Conservation (phyloP, 2,888 invertebrate genomes). For the Junonia oenone region DNA sequence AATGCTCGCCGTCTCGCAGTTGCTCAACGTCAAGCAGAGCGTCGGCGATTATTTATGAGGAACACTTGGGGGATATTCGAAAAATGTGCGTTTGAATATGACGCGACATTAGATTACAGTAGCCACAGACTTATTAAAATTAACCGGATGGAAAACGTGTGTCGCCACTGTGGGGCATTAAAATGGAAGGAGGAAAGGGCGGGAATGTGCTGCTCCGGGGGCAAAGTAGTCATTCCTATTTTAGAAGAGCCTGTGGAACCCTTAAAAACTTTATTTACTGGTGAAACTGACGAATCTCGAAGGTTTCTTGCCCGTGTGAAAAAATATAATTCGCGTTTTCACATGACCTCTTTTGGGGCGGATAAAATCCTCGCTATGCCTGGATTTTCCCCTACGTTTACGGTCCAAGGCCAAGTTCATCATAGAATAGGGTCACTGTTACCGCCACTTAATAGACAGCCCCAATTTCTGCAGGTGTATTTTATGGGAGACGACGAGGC, state of each 20-base stretch:
- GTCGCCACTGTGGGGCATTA: no score
- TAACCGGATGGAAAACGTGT: no score
- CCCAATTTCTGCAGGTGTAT: slow-evolving; percentile 26
- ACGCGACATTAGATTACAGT: neutral
- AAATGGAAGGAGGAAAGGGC: no score
- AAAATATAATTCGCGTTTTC: slow-evolving; percentile 26
- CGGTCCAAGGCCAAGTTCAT: slow-evolving; percentile 31
- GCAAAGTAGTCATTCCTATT: slow-evolving; percentile 25
- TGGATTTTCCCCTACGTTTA: slow-evolving; percentile 25
- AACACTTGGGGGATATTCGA: no score
- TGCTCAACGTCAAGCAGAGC: no score
- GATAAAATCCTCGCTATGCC: slow-evolving; percentile 27
- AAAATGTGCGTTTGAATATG: no score
- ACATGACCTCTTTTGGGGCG: slow-evolving; percentile 31
- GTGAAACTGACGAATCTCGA: slow-evolving; percentile 27
- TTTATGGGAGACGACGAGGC: slow-evolving; percentile 29
- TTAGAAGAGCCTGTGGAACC: slow-evolving; percentile 30
- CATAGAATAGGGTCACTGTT: slow-evolving; percentile 32
- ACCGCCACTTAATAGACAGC: slow-evolving; percentile 28
- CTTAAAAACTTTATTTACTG: slow-evolving; percentile 28
- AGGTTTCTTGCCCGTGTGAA: slow-evolving; percentile 16
- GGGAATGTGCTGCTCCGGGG: slow-evolving; percentile 22
- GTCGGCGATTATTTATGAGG: no score
- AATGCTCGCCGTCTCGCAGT: no score
- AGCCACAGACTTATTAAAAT: no score